phyloP scores from a whole-genome alignment of 1,140 invertebrate genomes.

The Sesamia nonagrioides region DNA sequence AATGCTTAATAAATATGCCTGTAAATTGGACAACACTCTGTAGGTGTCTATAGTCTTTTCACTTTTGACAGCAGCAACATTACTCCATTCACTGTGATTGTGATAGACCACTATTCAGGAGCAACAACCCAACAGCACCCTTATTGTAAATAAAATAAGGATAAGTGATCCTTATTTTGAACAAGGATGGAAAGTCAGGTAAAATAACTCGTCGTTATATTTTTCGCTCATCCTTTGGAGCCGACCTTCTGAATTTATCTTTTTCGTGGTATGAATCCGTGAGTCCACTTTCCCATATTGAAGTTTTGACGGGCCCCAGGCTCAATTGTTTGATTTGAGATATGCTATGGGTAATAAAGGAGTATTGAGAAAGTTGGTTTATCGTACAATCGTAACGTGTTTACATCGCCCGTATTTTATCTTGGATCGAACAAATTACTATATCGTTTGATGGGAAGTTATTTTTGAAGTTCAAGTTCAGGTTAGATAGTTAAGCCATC shows the following conservation, averaged over 20 bases:
- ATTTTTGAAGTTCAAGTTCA: slow-evolving; percentile 20
- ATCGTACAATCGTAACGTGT: slow-evolving; percentile 33
- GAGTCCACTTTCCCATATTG: slow-evolving; percentile 70
- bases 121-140: too few relatives aligned
- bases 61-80: too few relatives aligned
- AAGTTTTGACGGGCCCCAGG: slow-evolving; percentile 60
- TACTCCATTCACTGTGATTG: too few relatives aligned
- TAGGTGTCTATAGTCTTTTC: too few relatives aligned
- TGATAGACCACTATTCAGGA: too few relatives aligned
- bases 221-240: too few relatives aligned
- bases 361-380: slow-evolving; percentile 32
- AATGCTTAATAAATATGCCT: too few relatives aligned
- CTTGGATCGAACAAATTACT: slow-evolving; percentile 38
- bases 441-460: slow-evolving; percentile 30
- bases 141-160: too few relatives aligned
- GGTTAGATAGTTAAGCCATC: slow-evolving; percentile 10
- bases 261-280: slow-evolving; percentile 51
- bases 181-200: too few relatives aligned
- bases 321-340: slow-evolving; percentile 64
- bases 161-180: too few relatives aligned
- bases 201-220: too few relatives aligned
- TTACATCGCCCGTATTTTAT: slow-evolving; percentile 32
- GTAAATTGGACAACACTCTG: too few relatives aligned
- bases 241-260: not conserved
- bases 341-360: slow-evolving; percentile 42